Conservation (phyloP, 2,797 vertebrate species). For the Ambastaia sidthimunki region DNA sequence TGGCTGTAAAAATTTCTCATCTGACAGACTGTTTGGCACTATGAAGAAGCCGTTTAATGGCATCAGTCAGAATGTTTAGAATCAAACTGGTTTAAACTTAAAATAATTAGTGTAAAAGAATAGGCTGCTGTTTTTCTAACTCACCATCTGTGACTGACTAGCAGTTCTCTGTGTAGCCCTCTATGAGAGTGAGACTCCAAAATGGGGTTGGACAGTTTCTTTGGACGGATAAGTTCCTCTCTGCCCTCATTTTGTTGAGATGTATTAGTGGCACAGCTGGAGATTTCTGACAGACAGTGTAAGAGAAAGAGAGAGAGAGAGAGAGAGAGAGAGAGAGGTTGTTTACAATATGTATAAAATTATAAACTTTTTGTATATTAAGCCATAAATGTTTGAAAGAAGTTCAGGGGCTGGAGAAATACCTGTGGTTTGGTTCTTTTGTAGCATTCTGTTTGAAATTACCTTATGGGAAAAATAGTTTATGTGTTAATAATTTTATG, state of each 20-base stretch:
- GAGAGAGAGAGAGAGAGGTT: background rate
- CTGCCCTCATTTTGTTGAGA: conserved; percentile 51
- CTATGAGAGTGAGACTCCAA: conserved; percentile 62
- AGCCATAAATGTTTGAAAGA: background rate
- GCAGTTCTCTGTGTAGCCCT: conserved; percentile 72
- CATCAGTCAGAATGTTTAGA: background rate
- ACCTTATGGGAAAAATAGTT: background rate
- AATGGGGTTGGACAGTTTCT: conserved; percentile 66
- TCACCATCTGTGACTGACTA: conserved; percentile 75
- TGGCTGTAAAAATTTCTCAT: background rate
- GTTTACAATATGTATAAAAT: background rate
- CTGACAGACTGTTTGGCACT: background rate
- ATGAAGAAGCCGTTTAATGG: background rate
- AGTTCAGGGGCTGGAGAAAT: background rate
- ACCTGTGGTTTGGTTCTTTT: conserved; percentile 27
- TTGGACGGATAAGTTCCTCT: conserved; percentile 66
- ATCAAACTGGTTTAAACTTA: background rate
- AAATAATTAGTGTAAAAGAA: background rate
- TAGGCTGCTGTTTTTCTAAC: background rate
- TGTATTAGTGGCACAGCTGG: conserved; percentile 41
- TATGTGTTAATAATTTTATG: background rate
- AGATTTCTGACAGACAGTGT: conserved; percentile 52
- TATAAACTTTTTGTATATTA: background rate
- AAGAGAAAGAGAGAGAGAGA: background rate
- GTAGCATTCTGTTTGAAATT: conserved; percentile 20